Percentiles rank a stretch among this genome's conserved stretches.
Conservation (phyloP, 2,113 vertebrate genomes). For the Muntiacus reevesi region DNA sequence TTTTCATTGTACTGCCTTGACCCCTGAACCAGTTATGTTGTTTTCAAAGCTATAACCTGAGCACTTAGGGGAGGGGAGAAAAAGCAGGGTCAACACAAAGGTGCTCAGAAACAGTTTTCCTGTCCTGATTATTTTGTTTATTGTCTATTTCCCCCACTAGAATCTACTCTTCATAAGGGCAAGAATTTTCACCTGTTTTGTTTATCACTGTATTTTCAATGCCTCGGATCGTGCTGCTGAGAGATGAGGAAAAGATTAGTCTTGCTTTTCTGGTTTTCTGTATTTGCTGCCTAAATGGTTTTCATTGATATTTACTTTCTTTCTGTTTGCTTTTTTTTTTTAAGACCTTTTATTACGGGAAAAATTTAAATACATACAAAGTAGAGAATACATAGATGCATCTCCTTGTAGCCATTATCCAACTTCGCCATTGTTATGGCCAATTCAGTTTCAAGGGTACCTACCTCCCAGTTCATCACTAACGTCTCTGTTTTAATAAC, state of each 20-base stretch:
- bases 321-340: not conserved
- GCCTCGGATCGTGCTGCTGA: not conserved
- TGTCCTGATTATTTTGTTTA: not conserved
- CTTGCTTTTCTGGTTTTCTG: not conserved
- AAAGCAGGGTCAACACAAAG: not conserved
- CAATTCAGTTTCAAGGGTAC: not conserved
- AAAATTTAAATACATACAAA: not conserved
- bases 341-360: not conserved
- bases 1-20: not conserved
- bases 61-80: not conserved
- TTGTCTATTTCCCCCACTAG: not conserved
- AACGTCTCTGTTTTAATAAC: not conserved
- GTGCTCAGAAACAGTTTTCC: not conserved
- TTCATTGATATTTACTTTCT: not conserved
- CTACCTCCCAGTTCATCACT: not conserved
- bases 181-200: not conserved
- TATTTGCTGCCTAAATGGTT: not conserved
- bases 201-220: not conserved
- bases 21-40: not conserved
- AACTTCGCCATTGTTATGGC: not conserved
- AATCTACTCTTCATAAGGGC: not conserved
- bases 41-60: not conserved
- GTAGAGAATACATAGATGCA: not conserved
- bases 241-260: not conserved
- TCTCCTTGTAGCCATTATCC: not conserved